phyloP scores from a whole-genome alignment of 2,113 vertebrate genomes.

The Rattus norvegicus region GRCr8 NC_086022.1:148765501-148766000 shows the following conservation, averaged over 20 bases:
- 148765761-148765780: background rate
- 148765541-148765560: background rate
- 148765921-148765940: background rate
- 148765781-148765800: background rate
- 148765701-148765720: background rate
- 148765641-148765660: background rate
- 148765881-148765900: background rate
- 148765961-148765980: background rate
- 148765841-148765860: background rate
- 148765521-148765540: background rate
- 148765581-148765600: background rate
- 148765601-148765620: conserved; percentile 5
- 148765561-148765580: background rate
- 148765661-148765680: too few relatives aligned
- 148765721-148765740: background rate
- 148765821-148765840: background rate
- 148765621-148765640: background rate
- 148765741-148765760: background rate
- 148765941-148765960: background rate
- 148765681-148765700: background rate
- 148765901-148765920: background rate
- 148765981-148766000: background rate
- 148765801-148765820: background rate
- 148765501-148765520: background rate
- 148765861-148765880: background rate